phyloP scores from a whole-genome alignment of 92 coral and sea anemone species.

The Epizoanthus ramosus region DNA sequence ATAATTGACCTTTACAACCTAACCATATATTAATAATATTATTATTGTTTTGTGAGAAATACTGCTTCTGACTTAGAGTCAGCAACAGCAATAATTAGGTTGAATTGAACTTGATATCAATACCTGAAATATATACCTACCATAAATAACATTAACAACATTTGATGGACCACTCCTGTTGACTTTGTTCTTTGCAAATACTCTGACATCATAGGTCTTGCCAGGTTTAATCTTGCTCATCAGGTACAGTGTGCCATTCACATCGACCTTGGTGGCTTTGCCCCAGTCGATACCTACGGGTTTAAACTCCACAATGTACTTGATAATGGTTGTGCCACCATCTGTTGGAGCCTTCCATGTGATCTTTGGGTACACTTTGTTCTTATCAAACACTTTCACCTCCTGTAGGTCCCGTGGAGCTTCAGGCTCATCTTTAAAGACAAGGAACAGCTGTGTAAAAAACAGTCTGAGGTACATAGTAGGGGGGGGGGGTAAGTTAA shows the following conservation, averaged over 20 bases:
- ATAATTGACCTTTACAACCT: too few species aligned
- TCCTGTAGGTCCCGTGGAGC: constrained; percentile 11
- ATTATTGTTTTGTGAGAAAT: too few species aligned
- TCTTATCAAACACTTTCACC: constrained; percentile 8
- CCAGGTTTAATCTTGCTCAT: constrained; percentile 26
- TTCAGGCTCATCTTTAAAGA: constrained; percentile 8
- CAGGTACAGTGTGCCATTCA: constrained; percentile 1
- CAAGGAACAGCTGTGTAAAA: background rate
- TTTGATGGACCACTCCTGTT: constrained; percentile 8
- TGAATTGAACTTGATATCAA: too few species aligned
- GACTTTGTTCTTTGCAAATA: constrained; percentile 30
- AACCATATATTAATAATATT: too few species aligned
- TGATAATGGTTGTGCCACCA: constrained; percentile 10
- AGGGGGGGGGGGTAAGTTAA: too few species aligned
- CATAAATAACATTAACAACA: background rate
- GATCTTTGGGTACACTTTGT: constrained; percentile 19
- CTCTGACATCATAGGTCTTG: constrained; percentile 25
- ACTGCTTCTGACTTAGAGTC: too few species aligned
- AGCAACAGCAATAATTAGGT: too few species aligned
- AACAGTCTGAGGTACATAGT: too few species aligned
- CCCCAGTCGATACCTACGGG: constrained; percentile 18
- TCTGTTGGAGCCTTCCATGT: constrained; percentile 7
- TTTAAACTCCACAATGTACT: constrained; percentile 27
- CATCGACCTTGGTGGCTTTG: constrained; percentile 11
- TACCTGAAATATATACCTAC: background rate